Evolutionary conservation across 2,797 vertebrate genomes (phyloP).

Genomic region (Oophaga sylvatica): DNA sequence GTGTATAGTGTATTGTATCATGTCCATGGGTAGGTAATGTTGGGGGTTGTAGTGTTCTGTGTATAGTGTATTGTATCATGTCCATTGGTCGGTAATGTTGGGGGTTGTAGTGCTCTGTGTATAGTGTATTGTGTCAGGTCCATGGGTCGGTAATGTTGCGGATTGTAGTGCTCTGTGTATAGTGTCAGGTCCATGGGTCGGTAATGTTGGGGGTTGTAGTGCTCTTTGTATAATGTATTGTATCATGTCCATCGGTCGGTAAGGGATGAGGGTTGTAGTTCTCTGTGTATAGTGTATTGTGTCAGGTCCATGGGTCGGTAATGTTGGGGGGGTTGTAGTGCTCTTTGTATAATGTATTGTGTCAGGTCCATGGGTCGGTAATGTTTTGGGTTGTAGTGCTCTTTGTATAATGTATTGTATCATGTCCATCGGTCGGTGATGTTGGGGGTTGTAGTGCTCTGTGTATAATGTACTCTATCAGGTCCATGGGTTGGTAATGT

Average conservation of each 20-base stretch:
- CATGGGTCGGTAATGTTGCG: not conserved
- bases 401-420: not conserved
- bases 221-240: not conserved
- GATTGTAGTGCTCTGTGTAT: not conserved
- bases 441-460: not conserved
- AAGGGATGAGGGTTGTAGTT: not conserved
- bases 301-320: not conserved
- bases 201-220: not conserved
- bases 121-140: too few species aligned
- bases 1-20: not conserved
- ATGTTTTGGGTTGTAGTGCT: not conserved
- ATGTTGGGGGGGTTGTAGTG: not conserved
- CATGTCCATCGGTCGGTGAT: not conserved
- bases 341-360: not conserved
- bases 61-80: not conserved
- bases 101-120: not conserved
- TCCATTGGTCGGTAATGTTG: not conserved
- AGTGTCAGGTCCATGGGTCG: not conserved
- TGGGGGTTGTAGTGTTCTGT: constrained; percentile 11
- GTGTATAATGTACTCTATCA: not conserved
- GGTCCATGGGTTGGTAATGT: not conserved
- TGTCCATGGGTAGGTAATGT: not conserved
- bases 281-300: not conserved
- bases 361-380: not conserved
- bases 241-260: not conserved